Evolutionary conservation across 2,888 invertebrate genomes (phyloP).

Genomic region (Trimorus sp.): DNA sequence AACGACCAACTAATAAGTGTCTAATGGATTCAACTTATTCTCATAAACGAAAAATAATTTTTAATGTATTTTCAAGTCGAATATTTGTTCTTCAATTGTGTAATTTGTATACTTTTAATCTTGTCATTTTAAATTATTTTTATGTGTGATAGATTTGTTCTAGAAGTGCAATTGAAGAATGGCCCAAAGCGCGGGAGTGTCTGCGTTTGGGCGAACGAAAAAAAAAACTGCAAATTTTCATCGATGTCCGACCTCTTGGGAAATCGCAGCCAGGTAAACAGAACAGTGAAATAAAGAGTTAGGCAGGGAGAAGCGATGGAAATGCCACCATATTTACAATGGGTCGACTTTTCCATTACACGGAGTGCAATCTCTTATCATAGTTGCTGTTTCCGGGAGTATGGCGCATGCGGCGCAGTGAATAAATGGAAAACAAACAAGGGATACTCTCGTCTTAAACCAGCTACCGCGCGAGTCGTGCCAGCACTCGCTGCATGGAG

Average conservation of each 20-base stretch:
- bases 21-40: no score
- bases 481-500: slow-evolving; percentile 25
- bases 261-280: slow-evolving; percentile 65
- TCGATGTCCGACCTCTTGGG: slow-evolving; percentile 64
- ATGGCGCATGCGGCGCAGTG: slow-evolving; percentile 37
- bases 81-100: no score
- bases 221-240: slow-evolving; percentile 48
- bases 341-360: slow-evolving; percentile 72
- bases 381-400: slow-evolving; percentile 69
- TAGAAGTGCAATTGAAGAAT: slow-evolving; percentile 23
- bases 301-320: slow-evolving; percentile 45
- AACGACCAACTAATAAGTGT: no score
- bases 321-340: slow-evolving; percentile 67
- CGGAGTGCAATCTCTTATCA: slow-evolving; percentile 72
- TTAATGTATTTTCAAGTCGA: no score
- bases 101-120: no score
- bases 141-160: not conserved
- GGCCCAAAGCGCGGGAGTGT: slow-evolving; percentile 10
- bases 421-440: slow-evolving; percentile 66
- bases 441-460: slow-evolving; percentile 56
- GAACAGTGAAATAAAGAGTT: slow-evolving; percentile 49
- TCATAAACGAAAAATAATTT: no score
- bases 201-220: slow-evolving; percentile 29
- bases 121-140: no score
- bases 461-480: slow-evolving; percentile 41